Evolutionary conservation across 2,888 invertebrate species (phyloP), one percentile per base, ranked within the genome.

Genomic region (Xestoiulus laeticollis): DNA sequence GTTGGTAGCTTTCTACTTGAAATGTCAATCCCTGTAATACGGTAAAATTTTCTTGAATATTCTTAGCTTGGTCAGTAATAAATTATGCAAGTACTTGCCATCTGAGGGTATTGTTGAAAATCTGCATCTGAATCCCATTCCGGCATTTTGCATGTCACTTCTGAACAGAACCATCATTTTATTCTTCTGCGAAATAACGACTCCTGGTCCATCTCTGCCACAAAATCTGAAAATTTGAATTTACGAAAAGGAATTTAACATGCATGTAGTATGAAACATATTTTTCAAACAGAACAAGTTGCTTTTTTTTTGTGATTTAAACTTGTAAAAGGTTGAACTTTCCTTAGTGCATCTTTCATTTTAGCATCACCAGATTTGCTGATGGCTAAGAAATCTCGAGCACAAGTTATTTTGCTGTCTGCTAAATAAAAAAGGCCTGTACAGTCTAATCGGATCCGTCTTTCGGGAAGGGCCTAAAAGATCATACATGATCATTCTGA

Each of bases 81-180:
- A 44, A 44, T 14, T 44, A 12, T 44, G 44, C 10, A 44, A 12
- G 16, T 14, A 48, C 48, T 26, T 86, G 48, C 86, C 86, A 44
- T 86, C 32, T 68, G 59, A 38, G 10, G 87, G 32, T 30, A 87
- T n/a, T 14, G 87, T 6, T 33, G 32, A 32, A 78, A 68, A 87
- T n/a, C 87, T 5, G 38, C 87, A 87, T n/a, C 87, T 32, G 33
- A 87, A 59, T 68, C 87, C 87, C 10, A 78, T 87, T 87, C 68
- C 87, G 26, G n/a, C 26, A 38, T 32, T 33, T 12, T 19, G 33
- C 19, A n/a, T 78, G 33, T 87, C 78, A 30, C 87, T 87, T 32
- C 78, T 26, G 87, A 87, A 87, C 14, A 87, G 59, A 1, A 68
- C 87, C 10, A 38, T 22, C 59, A 87, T 53, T 78, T 26, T 87